Base-by-base conservation (phyloP, 2,888 invertebrate species). In the Dascillus cervinus region DNA sequence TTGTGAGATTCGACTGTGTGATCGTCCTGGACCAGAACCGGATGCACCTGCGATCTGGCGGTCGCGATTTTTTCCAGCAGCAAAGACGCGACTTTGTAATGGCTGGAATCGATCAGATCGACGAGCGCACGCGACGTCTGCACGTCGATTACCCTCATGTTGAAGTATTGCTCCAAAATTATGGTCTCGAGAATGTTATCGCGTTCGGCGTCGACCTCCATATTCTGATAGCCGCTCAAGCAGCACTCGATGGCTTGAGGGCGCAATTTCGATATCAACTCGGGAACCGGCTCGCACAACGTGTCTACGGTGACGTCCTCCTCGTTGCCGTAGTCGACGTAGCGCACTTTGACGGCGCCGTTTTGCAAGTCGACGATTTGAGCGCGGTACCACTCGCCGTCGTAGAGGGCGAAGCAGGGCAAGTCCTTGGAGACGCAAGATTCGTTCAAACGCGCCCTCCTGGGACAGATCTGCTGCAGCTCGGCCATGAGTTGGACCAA, bases 321-420 rank as follows among this genome's bases (percentile, higher is more conserved):
- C 52, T 87, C 82, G 64, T 96, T 96, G 3, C 97, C 97, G 66
- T 87, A 98, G 67, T 98, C 97, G 9, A 97, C 82, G 65, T 91
- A 97, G 2, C 80, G 70, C 1, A 97, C 83, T 32, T 75, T 58
- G 5, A 54, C 53, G 8, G 15, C 41, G 10, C 69, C 69, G 2
- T 26, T 41, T 9, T 47, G 41, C 2, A 44, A 69, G 15, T 71
- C 70, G 3, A 78, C 69, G 4, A 95, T 75, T 55, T 77, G 73
- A 0, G 90, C 95, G 44, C 97, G 72, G 61, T 96, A 96, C 94
- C 95, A 97, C 53, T 83, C 81, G 14, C 74, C 73, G 62, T 90
- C 89, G 56, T 84, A 96, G 35, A 82, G 76, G 1, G 94, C 92
- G 44, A 82, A 80, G 52, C 85, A 85, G 0, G 82, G 78, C 4